Percentiles rank a stretch among this genome's conserved stretches.
phyloP scores from a whole-genome alignment of 2,888 invertebrate species.

The Oxycera nigricornis region DNA sequence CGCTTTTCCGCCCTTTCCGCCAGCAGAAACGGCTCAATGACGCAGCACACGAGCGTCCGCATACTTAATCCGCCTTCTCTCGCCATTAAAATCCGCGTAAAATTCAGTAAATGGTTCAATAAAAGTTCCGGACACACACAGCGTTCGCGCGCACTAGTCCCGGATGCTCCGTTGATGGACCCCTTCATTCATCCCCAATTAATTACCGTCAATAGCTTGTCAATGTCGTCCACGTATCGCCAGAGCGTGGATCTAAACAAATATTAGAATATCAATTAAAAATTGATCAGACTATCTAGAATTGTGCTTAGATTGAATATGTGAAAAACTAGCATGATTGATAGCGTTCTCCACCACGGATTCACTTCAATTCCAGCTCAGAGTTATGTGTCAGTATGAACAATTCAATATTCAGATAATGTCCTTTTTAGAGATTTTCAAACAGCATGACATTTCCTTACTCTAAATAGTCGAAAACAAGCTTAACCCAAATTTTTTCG shows the following conservation, averaged over 20 bases:
- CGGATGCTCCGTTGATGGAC: constrained; percentile 25
- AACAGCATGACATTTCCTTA: too few relatives aligned
- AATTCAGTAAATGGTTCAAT: constrained; percentile 27
- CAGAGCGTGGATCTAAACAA: background rate
- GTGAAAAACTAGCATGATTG: too few relatives aligned
- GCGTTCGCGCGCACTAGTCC: background rate
- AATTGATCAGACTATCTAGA: too few relatives aligned
- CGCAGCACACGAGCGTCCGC: background rate
- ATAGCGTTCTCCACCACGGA: too few relatives aligned
- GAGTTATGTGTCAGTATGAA: too few relatives aligned
- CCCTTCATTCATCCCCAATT: background rate
- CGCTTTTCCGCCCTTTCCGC: constrained; percentile 21
- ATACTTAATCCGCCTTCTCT: background rate
- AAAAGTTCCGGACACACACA: constrained; percentile 19
- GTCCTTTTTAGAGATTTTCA: too few relatives aligned
- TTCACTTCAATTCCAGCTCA: too few relatives aligned
- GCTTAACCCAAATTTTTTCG: too few relatives aligned
- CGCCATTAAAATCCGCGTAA: background rate
- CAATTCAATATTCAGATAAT: too few relatives aligned
- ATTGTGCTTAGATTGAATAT: too few relatives aligned
- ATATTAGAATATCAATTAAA: too few relatives aligned
- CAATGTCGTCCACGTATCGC: background rate
- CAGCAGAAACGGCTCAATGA: constrained; percentile 18
- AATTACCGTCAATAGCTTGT: constrained; percentile 28
- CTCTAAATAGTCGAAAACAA: too few relatives aligned